phyloP scores from a whole-genome alignment of 2,888 invertebrate genomes.

The Muschampia plurimacula region DNA sequence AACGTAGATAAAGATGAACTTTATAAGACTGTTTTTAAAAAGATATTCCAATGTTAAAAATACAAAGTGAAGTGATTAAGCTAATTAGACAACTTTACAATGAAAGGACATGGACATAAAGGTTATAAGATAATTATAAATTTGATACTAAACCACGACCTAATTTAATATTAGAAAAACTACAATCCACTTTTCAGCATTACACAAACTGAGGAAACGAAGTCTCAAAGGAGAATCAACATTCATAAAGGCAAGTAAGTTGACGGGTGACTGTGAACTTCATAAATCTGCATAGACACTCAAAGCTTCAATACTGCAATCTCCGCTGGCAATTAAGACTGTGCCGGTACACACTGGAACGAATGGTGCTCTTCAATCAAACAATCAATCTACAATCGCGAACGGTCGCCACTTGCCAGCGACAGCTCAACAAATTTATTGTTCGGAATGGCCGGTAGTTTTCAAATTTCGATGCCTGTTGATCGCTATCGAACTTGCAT shows the following conservation, averaged over 20 bases:
- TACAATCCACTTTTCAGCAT: background rate
- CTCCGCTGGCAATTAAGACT: slow-evolving; percentile 82
- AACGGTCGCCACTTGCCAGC: slow-evolving; percentile 80
- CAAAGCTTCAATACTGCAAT: slow-evolving; percentile 64
- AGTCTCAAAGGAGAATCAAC: slow-evolving; percentile 20
- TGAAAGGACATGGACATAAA: too few relatives aligned
- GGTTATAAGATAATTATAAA: too few relatives aligned
- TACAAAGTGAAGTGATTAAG: too few relatives aligned
- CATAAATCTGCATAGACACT: slow-evolving; percentile 44
- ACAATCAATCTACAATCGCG: slow-evolving; percentile 84
- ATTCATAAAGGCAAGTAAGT: slow-evolving; percentile 32
- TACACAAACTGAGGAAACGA: background rate
- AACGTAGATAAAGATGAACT: too few relatives aligned
- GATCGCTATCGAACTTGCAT: slow-evolving; percentile 54
- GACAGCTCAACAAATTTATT: slow-evolving; percentile 84
- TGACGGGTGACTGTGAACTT: slow-evolving; percentile 11
- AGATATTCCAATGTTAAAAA: too few relatives aligned
- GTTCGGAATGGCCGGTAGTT: slow-evolving; percentile 75
- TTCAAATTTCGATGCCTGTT: slow-evolving; percentile 81
- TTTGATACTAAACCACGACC: too few relatives aligned
- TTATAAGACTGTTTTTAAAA: too few relatives aligned
- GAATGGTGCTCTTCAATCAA: slow-evolving; percentile 85
- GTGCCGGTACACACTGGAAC: slow-evolving; percentile 75
- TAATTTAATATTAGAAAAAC: background rate
- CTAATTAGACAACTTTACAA: too few relatives aligned